phyloP scores from a whole-genome alignment of 2,888 invertebrate genomes.

The Gastrophysa polygoni region DNA sequence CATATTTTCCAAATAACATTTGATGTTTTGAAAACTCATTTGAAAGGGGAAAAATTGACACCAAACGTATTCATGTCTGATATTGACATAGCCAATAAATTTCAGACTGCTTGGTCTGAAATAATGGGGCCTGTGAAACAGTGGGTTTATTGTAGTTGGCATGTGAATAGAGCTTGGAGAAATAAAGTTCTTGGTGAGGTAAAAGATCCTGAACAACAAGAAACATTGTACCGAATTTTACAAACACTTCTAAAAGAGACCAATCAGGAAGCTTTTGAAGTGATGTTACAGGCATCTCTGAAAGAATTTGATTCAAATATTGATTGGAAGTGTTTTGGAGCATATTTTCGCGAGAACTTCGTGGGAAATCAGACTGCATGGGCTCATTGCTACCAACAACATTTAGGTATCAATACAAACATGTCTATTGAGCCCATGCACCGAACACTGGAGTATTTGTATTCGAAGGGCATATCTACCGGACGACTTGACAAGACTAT shows the following conservation, averaged over 20 bases:
- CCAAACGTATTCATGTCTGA: constrained; percentile 43
- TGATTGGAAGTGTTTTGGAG: too few species aligned
- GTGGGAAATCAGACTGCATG: too few species aligned
- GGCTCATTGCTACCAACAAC: too few species aligned
- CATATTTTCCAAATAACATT: constrained; percentile 31
- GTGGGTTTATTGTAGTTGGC: constrained; percentile 24
- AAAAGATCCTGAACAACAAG: constrained; percentile 24
- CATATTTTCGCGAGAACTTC: too few species aligned
- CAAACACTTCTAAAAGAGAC: constrained; percentile 26
- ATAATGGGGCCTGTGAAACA: constrained; percentile 14
- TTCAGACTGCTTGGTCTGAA: constrained; percentile 34
- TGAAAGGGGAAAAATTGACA: constrained; percentile 26
- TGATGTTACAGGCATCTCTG: too few species aligned
- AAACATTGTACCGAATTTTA: constrained; percentile 28
- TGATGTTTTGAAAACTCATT: constrained; percentile 21
- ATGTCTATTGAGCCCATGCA: too few species aligned
- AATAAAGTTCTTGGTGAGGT: constrained; percentile 27
- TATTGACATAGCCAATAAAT: constrained; percentile 37
- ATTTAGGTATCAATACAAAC: too few species aligned
- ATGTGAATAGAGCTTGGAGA: constrained; percentile 29
- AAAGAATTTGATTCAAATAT: too few species aligned
- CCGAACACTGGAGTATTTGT: too few species aligned
- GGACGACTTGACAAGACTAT: too few species aligned
- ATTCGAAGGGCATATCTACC: too few species aligned
- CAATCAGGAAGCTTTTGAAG: too few species aligned